Percentiles rank a stretch among this genome's conserved stretches.
Evolutionary conservation across 2,888 invertebrate species (phyloP).

Genomic region (Pollenia labialis): DNA sequence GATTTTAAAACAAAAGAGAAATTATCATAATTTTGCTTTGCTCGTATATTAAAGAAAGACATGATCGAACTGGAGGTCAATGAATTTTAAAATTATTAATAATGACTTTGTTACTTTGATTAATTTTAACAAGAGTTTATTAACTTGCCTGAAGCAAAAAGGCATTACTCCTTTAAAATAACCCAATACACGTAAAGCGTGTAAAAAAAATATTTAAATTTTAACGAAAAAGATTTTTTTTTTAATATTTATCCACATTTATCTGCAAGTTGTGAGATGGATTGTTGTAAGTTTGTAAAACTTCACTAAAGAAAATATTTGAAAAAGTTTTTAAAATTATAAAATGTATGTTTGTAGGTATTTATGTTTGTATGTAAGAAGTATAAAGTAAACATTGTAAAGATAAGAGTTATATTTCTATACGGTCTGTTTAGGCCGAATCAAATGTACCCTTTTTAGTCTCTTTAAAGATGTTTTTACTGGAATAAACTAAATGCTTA

Average conservation of each 20-base stretch:
- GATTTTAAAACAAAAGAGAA: conserved; percentile 18
- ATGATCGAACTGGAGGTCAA: conserved; percentile 65
- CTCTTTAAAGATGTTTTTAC: background rate
- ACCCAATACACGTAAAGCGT: conserved; percentile 59
- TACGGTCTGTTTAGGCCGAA: background rate
- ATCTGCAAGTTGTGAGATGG: background rate
- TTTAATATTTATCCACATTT: background rate
- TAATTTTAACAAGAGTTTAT: conserved; percentile 54
- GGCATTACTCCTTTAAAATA: conserved; percentile 54
- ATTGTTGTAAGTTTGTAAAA: conserved; percentile 14
- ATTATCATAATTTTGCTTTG: conserved; percentile 49
- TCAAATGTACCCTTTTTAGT: background rate
- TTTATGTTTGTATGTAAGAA: background rate
- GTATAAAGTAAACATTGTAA: background rate
- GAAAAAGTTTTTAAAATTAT: background rate
- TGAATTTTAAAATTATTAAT: conserved; percentile 48
- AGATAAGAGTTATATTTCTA: background rate
- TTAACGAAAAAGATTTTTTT: conserved; percentile 11
- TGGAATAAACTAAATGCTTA: background rate
- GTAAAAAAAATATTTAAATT: conserved; percentile 54
- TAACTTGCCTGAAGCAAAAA: conserved; percentile 57
- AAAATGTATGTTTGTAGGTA: too few species aligned
- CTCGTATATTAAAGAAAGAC: background rate
- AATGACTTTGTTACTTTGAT: conserved; percentile 38
- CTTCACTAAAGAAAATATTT: conserved; percentile 7